phyloP scores from a whole-genome alignment of 2,113 vertebrate species.

The Etia nguti region DNA sequence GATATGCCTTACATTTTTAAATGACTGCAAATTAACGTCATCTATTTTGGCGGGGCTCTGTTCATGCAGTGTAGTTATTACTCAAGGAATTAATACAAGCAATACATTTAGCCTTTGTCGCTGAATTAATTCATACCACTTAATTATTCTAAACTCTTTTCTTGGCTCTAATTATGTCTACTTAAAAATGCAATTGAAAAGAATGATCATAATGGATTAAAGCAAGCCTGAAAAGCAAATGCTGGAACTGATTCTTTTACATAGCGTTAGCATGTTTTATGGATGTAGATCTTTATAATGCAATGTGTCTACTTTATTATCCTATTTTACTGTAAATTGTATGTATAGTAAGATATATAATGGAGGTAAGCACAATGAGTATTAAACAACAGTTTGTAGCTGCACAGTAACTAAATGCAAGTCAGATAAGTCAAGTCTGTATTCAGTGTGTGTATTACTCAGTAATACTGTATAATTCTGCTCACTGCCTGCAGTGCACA shows the following conservation, averaged over 20 bases:
- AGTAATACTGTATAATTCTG: constrained; percentile 40
- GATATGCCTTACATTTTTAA: background rate
- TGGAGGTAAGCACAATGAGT: constrained; percentile 41
- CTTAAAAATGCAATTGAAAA: background rate
- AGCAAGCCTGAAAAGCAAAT: constrained; percentile 11
- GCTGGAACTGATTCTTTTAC: background rate
- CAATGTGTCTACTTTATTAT: constrained; percentile 23
- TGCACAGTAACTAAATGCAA: constrained; percentile 55
- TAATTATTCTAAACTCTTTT: background rate
- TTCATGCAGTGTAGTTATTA: constrained; percentile 16
- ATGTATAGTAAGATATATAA: constrained; percentile 31
- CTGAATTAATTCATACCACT: background rate
- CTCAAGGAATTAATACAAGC: background rate
- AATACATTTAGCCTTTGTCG: background rate
- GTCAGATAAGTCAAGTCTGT: constrained; percentile 36
- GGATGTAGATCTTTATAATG: constrained; percentile 4
- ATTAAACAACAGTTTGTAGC: constrained; percentile 38
- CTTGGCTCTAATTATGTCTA: background rate
- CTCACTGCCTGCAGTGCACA: constrained; percentile 64
- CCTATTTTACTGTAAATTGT: constrained; percentile 30
- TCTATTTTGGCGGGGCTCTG: background rate
- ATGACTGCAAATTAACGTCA: background rate
- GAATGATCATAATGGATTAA: background rate
- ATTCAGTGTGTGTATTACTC: constrained; percentile 45
- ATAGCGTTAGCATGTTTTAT: constrained; percentile 7